Conservation (phyloP, 1,140 invertebrate species). For the Euura lappo region DNA sequence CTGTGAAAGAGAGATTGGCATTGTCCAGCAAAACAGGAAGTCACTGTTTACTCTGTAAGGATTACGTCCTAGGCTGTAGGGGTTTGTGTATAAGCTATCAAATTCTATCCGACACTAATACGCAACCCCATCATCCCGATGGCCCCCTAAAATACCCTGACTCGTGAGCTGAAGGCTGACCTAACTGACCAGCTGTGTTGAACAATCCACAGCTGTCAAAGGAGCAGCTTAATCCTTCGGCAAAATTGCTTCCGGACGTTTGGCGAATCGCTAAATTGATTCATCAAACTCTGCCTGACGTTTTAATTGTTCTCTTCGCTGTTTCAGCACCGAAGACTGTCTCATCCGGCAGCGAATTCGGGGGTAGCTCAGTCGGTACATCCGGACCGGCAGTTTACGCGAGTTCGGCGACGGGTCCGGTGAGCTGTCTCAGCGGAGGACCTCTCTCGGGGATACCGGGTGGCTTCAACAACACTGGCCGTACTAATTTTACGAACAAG, state of each 20-base stretch:
- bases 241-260: no score
- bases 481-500: constrained; percentile 99
- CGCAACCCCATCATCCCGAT: constrained; percentile 37
- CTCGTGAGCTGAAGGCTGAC: not conserved
- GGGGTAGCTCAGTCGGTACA: constrained; percentile 46
- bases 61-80: not conserved
- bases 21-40: not conserved
- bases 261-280: no score
- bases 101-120: constrained; percentile 5
- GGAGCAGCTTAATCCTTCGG: constrained; percentile 34
- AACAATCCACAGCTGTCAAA: constrained; percentile 41
- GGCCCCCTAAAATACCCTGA: constrained; percentile 12
- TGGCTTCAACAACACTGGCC: constrained; percentile 80
- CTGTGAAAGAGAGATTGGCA: not conserved
- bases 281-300: not conserved
- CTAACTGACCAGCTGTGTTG: constrained; percentile 49
- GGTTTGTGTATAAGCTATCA: not conserved
- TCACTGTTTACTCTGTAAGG: not conserved
- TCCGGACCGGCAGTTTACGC: constrained; percentile 44
- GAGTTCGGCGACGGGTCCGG: constrained; percentile 23
- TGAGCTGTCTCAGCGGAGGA: constrained; percentile 45
- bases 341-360: constrained; percentile 56
- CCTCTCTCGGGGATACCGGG: constrained; percentile 42
- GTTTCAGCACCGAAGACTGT: constrained; percentile 74
- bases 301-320: constrained; percentile 27